phyloP scores from a whole-genome alignment of 1,140 invertebrate genomes.

The Sitophilus oryzae region DNA sequence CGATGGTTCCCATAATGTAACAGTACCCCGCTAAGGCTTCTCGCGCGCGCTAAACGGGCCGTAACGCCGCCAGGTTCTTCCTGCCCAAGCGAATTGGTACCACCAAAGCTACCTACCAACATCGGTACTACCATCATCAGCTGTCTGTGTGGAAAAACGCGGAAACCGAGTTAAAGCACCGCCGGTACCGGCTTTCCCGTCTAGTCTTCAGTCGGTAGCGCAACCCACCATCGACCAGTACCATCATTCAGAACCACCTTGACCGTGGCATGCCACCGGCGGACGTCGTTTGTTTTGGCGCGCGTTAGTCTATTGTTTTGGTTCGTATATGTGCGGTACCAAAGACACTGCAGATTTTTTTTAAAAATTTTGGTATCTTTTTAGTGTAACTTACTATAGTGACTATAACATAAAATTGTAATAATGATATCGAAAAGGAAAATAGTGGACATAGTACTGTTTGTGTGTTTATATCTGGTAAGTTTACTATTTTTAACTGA shows the following conservation, averaged over 20 bases:
- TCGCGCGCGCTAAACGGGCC: conserved; percentile 19
- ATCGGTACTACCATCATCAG: conserved; percentile 8
- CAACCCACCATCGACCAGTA: conserved; percentile 7
- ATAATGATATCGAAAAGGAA: no score
- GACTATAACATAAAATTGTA: no score
- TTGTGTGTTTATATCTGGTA: no score
- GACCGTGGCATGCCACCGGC: conserved; percentile 8
- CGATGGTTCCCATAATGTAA: conserved; percentile 5
- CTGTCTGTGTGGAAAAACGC: conserved; percentile 17
- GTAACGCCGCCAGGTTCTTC: conserved; percentile 14
- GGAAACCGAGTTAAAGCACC: conserved; percentile 13
- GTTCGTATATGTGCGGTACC: no score
- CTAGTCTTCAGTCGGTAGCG: conserved; percentile 19
- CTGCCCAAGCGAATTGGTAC: no score
- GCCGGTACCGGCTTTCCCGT: conserved; percentile 7
- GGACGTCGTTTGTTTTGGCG: conserved; percentile 4
- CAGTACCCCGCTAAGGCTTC: conserved; percentile 20
- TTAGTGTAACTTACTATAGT: no score
- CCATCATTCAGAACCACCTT: conserved; percentile 9
- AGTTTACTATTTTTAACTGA: no score
- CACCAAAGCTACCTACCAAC: no score
- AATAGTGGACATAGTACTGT: no score
- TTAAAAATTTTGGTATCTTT: no score
- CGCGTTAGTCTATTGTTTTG: neutral
- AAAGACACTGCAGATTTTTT: no score